Evolutionary conservation across 1,140 invertebrate genomes (phyloP), one percentile per base, ranked within the genome.

Genomic region (Drosophila teissieri): DNA sequence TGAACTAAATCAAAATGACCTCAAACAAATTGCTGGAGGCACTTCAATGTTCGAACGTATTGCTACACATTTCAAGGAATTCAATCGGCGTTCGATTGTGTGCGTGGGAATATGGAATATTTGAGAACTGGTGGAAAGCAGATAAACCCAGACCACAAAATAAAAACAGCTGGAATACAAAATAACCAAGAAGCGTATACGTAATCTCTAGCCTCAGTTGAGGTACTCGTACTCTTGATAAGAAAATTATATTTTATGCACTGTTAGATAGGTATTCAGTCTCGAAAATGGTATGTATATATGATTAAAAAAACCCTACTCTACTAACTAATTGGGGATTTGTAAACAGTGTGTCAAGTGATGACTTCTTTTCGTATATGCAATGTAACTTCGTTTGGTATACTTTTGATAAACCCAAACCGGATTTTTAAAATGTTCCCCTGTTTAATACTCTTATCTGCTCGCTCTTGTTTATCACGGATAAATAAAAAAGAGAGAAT

Each of bases 401-500:
- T 27, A 22, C 15, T 31, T 46, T 17, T 12, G 17, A 67, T 65
- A 67, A 46, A 24, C 14, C 17, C 42, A 37, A 64, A 48, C 45
- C 45, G 24, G 24, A 31, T 65, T 46, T 22, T 62, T 11, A 11
- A 64, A 42, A 37, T 45, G n/a, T 56, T 45, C n/a, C 37, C 12
- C 14, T 6, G 8, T 10, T 24, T 37, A 49, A 65, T 31, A 39
- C 11, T 15, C 14, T 52, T 51, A 48, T 70, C 12, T 42, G 22
- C 15, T 36, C 42, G 42, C 17, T 45, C 42, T 19, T 63, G 34
- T 69, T 69, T 75, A 62, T 73, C 40, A 63, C 49, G 40, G 78
- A 77, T 58, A 80, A 55, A 76, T 36, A 69, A 78, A 65, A 65
- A 40, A 68, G 60, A 81, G 48, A 44, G 60, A 57, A 76, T 19